Percentiles rank a stretch among this genome's conserved stretches.
These are phyloP conservation scores for Drosophila sulfurigaster DNA, from an alignment of 1,140 invertebrate species.

Conservation along the genomic window DNA sequence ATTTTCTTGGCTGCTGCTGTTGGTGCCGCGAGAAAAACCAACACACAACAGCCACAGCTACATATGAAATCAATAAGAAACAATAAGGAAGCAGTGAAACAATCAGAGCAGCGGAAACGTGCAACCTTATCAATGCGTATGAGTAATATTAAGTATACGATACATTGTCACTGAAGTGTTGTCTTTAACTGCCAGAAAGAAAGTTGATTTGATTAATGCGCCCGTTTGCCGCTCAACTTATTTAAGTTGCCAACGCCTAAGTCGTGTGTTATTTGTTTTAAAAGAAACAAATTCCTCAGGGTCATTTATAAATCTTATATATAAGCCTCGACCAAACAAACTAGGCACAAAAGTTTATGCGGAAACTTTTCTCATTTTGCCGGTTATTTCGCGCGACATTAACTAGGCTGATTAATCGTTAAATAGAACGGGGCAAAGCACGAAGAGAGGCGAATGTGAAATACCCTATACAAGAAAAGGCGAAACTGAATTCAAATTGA, in stretches of 20 bases:
- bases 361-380: slow-evolving; percentile 74
- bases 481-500: background rate
- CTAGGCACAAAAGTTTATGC: slow-evolving; percentile 28
- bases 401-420: slow-evolving; percentile 76
- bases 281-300: slow-evolving; percentile 13
- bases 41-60: background rate
- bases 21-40: background rate
- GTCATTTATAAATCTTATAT: slow-evolving; percentile 74
- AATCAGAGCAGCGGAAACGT: background rate
- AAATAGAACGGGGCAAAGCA: slow-evolving; percentile 8
- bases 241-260: slow-evolving; percentile 40
- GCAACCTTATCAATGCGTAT: slow-evolving; percentile 20
- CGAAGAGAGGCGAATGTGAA: too few species aligned
- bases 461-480: too few species aligned
- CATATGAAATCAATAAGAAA: slow-evolving; percentile 49
- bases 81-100: background rate
- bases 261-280: slow-evolving; percentile 18
- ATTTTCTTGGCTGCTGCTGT: slow-evolving; percentile 6
- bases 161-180: slow-evolving; percentile 12
- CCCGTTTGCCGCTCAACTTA: slow-evolving; percentile 27
- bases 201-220: slow-evolving; percentile 67
- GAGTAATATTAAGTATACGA: slow-evolving; percentile 64
- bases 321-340: slow-evolving; percentile 39
- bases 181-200: slow-evolving; percentile 8
- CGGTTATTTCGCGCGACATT: slow-evolving; percentile 77